Base-by-base conservation (phyloP, 2,113 vertebrate genomes). In the Alectura lathami region DNA sequence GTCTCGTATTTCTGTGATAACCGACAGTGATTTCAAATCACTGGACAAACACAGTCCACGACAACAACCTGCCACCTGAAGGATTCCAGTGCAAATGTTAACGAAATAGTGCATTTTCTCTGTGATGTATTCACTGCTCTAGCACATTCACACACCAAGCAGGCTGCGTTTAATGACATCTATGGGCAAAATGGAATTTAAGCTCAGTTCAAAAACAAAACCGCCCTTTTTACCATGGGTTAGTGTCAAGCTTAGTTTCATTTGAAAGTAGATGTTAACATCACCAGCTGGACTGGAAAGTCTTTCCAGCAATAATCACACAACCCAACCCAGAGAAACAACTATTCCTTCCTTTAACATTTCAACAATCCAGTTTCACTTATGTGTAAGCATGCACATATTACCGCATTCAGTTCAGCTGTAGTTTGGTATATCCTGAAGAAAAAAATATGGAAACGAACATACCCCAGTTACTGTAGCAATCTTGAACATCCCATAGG, bases 401-500 rank as follows among this genome's bases (percentile, higher is more conserved):
- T 29, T 78, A 86, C 82, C 84, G 40, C 34, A 86, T 21, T 67
- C 60, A 83, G 40, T 82, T 84, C 22, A 93, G 40, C 34, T 40
- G 15, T 26, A 73, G 34, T 20, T 89, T 57, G 7, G 11, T 53
- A 27, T 42, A 91, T 24, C 50, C 67, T 23, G 48, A 93, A 50
- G 47, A 88, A 92, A 64, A 64, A 95, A 83, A 73, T 4, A 24
- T 2, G 34, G 34, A 89, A 88, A 0, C 1, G 13, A 64, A 96
- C 77, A 5, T 98, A 99, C 99, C 95, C 97, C 98, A 22, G 97
- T 98, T 57, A 99, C 96, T 40, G 98, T 98, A n/a, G 99, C 99
- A 80, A 99, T 99, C 98, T 99, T 99, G 97, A 99, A 99, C 98
- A 99, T 99, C 47, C 99, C 99, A 27, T 99, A 99, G 6, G 99